Evolutionary conservation across 2,888 invertebrate genomes (phyloP).

Genomic region (Unio pictorum): DNA sequence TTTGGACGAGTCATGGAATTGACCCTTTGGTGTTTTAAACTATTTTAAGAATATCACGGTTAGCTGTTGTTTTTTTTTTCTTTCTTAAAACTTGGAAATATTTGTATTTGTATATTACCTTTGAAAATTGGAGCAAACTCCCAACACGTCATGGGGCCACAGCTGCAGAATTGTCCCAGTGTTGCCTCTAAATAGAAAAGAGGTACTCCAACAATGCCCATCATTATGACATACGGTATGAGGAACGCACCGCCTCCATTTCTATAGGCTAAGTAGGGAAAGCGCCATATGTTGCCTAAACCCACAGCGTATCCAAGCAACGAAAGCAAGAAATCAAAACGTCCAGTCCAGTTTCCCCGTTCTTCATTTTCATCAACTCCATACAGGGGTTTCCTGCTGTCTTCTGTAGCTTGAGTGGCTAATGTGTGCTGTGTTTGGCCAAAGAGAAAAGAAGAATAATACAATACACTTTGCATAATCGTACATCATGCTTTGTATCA

Average conservation of each 20-base stretch:
- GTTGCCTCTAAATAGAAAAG: slow-evolving; percentile 69
- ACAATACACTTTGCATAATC: no score
- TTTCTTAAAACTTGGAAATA: neutral
- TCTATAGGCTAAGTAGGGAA: slow-evolving; percentile 75
- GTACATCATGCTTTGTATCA: no score
- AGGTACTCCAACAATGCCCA: slow-evolving; percentile 68
- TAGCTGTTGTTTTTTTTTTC: no score
- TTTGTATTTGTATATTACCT: slow-evolving; percentile 45
- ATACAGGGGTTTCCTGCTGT: slow-evolving; percentile 44
- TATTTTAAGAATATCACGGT: no score
- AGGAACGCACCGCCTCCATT: slow-evolving; percentile 70
- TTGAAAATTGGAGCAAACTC: slow-evolving; percentile 69
- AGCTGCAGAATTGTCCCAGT: slow-evolving; percentile 69
- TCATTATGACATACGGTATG: slow-evolving; percentile 69
- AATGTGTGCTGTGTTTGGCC: slow-evolving; percentile 25
- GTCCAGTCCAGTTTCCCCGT: slow-evolving; percentile 74
- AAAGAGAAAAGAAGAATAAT: no score
- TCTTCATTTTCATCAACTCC: slow-evolving; percentile 72
- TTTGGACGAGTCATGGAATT: no score
- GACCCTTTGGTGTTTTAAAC: no score
- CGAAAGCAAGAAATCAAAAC: slow-evolving; percentile 74
- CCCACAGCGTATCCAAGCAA: slow-evolving; percentile 65
- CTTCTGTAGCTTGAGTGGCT: slow-evolving; percentile 31
- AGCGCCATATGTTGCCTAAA: slow-evolving; percentile 76
- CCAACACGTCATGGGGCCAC: slow-evolving; percentile 71